These are phyloP conservation scores for Paedocypris sp. DNA, from an alignment of 2,113 vertebrate species.

Conservation along the genomic window DNA sequence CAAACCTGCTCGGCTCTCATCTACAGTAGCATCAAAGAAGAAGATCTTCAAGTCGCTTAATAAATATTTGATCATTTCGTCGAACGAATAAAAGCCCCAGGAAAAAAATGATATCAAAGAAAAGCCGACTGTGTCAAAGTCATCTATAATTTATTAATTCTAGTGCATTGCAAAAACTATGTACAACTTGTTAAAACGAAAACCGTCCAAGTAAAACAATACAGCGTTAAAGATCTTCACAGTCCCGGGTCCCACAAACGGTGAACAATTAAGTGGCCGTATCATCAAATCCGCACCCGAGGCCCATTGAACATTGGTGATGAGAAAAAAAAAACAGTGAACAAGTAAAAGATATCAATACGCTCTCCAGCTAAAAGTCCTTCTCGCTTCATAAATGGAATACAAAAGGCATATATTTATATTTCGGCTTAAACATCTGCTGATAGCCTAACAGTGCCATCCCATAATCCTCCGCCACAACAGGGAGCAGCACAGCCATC, in stretches of 20 bases:
- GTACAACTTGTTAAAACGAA: slow-evolving; percentile 58
- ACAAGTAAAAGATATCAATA: no score
- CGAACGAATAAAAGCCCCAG: background rate
- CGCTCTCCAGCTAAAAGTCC: slow-evolving; percentile 18
- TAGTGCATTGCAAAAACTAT: slow-evolving; percentile 58
- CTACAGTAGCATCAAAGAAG: no score
- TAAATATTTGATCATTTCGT: background rate
- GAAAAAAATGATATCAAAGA: slow-evolving; percentile 19
- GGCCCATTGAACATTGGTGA: slow-evolving; percentile 24
- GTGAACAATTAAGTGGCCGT: slow-evolving; percentile 23
- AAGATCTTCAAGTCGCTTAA: no score
- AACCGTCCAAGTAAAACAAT: slow-evolving; percentile 39
- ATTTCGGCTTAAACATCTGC: slow-evolving; percentile 32
- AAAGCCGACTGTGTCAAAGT: slow-evolving; percentile 38
- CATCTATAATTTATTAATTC: slow-evolving; percentile 58
- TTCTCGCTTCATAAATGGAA: slow-evolving; percentile 29
- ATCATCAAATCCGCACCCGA: slow-evolving; percentile 9
- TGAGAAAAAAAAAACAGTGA: slow-evolving; percentile 28
- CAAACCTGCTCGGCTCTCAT: no score
- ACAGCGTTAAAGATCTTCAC: no score
- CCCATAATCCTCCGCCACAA: slow-evolving; percentile 30
- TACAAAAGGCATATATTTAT: slow-evolving; percentile 22
- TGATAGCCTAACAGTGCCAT: slow-evolving; percentile 33
- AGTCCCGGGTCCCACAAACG: no score
- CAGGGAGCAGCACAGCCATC: slow-evolving; percentile 37